Evolutionary conservation across 2,888 invertebrate genomes (phyloP), one percentile per base, ranked within the genome.

Genomic region (Anticlea derivata): DNA sequence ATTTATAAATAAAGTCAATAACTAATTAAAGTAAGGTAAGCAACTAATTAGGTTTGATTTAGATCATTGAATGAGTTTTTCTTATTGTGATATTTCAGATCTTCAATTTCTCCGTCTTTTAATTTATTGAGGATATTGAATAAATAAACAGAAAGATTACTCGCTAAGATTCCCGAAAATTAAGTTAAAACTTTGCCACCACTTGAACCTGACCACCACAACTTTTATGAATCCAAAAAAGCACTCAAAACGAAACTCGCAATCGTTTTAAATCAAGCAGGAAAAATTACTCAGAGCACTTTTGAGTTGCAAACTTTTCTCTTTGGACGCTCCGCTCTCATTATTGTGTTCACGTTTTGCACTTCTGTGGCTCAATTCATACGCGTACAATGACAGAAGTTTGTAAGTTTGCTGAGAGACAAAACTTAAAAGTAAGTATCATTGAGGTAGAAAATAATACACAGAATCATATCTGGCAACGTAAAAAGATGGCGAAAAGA

Each of bases 281-380:
- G 77, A 85, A 86, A 85, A 86, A 86, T 86, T 86, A 85, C 84
- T 76, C 59, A 61, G 68, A 84, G 78, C 78, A 80, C 81, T 87
- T 83, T 83, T 78, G 78, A 84, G 85, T 77, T 69, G 75, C 77
- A 80, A 84, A 84, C 81, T 83, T 84, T 73, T 66, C 80, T 81
- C 78, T 83, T 71, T 71, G 58, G 61, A 54, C 56, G 50, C 26
- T 13, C 55, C 39, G 43, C 52, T 44, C 60, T 86, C 83, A 83
- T 86, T 85, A 84, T 86, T 86, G 84, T 84, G 80, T 83, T 83
- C 86, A 84, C 86, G 85, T 86, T 79, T 79, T 58, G 72, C 71
- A 68, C 72, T 60, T 27, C 10, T 35, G 50, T 24, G 61, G 53
- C 23, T 33, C 37, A 46, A 50, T 38, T 44, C 48, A 58, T 43